These are phyloP conservation scores for Atrina japonica DNA, from an alignment of 2,888 invertebrate genomes.

Conservation along the genomic window DNA sequence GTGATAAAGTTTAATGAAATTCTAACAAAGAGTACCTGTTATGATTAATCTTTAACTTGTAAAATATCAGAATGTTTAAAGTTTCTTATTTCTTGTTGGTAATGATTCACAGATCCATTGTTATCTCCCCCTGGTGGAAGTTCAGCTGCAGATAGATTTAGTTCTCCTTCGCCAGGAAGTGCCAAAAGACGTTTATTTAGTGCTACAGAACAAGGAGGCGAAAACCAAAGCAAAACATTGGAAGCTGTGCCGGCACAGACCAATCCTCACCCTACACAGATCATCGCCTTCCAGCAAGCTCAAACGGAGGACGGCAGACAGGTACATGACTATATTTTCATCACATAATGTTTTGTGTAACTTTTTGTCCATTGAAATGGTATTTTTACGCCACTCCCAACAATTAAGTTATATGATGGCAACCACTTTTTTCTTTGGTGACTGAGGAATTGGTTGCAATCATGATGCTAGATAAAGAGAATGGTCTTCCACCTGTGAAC, in stretches of 20 bases:
- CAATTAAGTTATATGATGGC: too few relatives aligned
- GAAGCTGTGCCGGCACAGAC: constrained; percentile 3
- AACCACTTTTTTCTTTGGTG: too few relatives aligned
- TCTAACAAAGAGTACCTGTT: too few relatives aligned
- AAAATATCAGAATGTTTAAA: too few relatives aligned
- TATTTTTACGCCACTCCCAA: too few relatives aligned
- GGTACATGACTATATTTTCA: constrained; percentile 52
- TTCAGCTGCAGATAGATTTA: constrained; percentile 75
- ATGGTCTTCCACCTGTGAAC: too few relatives aligned
- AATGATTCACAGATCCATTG: constrained; percentile 63
- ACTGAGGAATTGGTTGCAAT: too few relatives aligned
- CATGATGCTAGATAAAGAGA: too few relatives aligned
- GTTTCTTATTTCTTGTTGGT: too few relatives aligned
- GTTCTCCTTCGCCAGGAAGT: constrained; percentile 76
- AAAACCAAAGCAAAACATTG: constrained; percentile 14
- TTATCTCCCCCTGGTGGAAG: constrained; percentile 73
- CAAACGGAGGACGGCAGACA: constrained; percentile 75
- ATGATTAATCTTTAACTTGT: too few relatives aligned
- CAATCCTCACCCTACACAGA: constrained; percentile 52
- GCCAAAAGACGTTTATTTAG: constrained; percentile 80
- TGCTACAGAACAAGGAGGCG: constrained; percentile 28
- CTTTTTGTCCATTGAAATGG: neutral
- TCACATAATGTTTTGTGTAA: neutral
- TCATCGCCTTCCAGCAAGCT: constrained; percentile 73
- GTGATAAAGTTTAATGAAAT: too few relatives aligned